A percentile compares a stretch with the other conserved stretches of the same genome.
Conservation (phyloP, 2,888 invertebrate genomes). For the Drosophila setosimentum region DNA sequence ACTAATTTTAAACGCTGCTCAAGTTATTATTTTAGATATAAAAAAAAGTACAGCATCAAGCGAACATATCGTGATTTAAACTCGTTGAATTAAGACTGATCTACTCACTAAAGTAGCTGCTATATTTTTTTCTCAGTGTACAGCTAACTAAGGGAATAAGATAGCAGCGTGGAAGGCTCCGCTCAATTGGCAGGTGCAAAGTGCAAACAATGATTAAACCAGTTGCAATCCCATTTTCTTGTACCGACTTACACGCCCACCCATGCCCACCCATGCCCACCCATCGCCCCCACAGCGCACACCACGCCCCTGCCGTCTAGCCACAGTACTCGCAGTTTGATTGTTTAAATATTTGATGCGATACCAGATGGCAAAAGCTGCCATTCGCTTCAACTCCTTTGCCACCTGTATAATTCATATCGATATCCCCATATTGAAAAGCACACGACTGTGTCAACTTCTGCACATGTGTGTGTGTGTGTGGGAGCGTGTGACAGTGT, state of each 20-base stretch:
- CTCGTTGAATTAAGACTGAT: not conserved
- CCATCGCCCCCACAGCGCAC: constrained; percentile 21
- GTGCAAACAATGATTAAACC: constrained; percentile 71
- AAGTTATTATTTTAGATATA: not conserved
- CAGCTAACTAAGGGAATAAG: not conserved
- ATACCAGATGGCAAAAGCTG: constrained; percentile 54
- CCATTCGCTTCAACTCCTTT: constrained; percentile 35
- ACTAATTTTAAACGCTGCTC: not conserved
- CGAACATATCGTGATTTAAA: not conserved
- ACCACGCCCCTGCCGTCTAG: constrained; percentile 27
- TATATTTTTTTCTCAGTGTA: not conserved
- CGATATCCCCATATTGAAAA: constrained; percentile 26
- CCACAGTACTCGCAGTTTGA: constrained; percentile 65
- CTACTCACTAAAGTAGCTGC: not conserved
- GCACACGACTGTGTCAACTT: constrained; percentile 3
- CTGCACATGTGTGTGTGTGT: constrained; percentile 9
- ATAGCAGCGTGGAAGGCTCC: constrained; percentile 15
- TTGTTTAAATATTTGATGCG: constrained; percentile 76
- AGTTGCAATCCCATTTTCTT: constrained; percentile 30
- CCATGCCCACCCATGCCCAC: not conserved
- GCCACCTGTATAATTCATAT: constrained; percentile 45
- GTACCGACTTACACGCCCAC: not conserved
- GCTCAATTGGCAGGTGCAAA: constrained; percentile 74
- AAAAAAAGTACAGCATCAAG: not conserved
- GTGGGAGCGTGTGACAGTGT: not conserved